Conservation (phyloP, 92 coral and sea anemone genomes). For the Montipora capitata region DNA sequence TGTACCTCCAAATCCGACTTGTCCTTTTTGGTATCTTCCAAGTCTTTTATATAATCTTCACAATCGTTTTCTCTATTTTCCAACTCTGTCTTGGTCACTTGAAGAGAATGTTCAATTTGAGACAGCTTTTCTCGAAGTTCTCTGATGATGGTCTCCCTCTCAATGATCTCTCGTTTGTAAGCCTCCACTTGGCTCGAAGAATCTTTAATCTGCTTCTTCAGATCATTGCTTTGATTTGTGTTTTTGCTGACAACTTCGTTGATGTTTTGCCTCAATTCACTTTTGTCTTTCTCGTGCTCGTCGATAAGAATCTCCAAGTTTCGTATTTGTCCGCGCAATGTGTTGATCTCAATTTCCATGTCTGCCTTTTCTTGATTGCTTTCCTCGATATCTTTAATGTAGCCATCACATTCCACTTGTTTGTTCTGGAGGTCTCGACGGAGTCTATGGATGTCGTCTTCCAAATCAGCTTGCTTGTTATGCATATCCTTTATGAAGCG, state of each 20-base stretch:
- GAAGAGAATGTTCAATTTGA: constrained; percentile 76
- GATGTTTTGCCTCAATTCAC: constrained; percentile 74
- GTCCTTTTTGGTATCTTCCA: constrained; percentile 75
- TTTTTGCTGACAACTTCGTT: constrained; percentile 79
- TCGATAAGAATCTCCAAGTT: constrained; percentile 77
- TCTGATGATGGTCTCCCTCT: constrained; percentile 78
- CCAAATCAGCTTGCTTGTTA: constrained; percentile 74
- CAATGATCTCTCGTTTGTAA: constrained; percentile 74
- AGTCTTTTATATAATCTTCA: constrained; percentile 63
- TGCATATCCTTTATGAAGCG: constrained; percentile 77
- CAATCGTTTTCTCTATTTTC: constrained; percentile 82
- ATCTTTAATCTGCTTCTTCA: constrained; percentile 76
- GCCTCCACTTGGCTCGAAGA: constrained; percentile 75
- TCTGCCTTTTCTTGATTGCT: constrained; percentile 81
- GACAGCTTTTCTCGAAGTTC: constrained; percentile 79
- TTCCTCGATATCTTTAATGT: constrained; percentile 77
- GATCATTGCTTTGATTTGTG: constrained; percentile 75
- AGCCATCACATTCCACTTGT: constrained; percentile 71
- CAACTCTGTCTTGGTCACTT: constrained; percentile 76
- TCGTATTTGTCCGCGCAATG: constrained; percentile 84
- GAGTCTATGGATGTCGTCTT: constrained; percentile 75
- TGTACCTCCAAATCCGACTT: constrained; percentile 84
- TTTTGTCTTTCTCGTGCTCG: constrained; percentile 86
- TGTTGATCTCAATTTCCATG: constrained; percentile 83
- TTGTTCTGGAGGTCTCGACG: constrained; percentile 76